These are phyloP conservation scores for Sylvilagus floridanus DNA, from an alignment of 2,797 vertebrate species.

Conservation along the genomic window DNA sequence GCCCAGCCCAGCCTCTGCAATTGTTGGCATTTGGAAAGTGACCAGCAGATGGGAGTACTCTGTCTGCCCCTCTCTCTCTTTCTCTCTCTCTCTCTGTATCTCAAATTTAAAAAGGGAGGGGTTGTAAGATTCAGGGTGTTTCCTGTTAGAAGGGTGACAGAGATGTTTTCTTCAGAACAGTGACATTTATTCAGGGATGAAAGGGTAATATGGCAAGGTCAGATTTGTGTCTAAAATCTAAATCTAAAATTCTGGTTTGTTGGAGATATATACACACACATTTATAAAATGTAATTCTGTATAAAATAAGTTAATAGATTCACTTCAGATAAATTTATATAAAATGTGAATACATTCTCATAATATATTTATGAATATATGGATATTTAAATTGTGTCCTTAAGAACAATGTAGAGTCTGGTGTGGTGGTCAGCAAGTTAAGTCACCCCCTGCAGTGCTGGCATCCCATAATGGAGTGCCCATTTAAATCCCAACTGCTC, in stretches of 20 bases:
- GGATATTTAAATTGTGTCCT: background rate
- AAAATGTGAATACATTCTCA: conserved; percentile 10
- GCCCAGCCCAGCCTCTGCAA: too few relatives aligned
- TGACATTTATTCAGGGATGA: conserved; percentile 11
- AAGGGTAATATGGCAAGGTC: background rate
- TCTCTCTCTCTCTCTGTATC: too few relatives aligned
- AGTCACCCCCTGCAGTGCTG: too few relatives aligned
- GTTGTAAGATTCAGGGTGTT: background rate
- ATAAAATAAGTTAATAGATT: conserved; percentile 24
- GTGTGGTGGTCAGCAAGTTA: too few relatives aligned
- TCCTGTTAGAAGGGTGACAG: conserved; percentile 27
- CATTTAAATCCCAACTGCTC: too few relatives aligned
- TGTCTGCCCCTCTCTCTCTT: too few relatives aligned
- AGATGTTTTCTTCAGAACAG: background rate
- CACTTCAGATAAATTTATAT: background rate
- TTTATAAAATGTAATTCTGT: background rate
- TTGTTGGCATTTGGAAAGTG: too few relatives aligned
- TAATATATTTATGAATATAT: background rate
- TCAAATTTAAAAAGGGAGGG: background rate
- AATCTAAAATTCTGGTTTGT: background rate
- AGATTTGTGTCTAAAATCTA: conserved; percentile 40
- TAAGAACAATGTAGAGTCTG: background rate
- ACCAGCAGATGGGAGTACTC: too few relatives aligned
- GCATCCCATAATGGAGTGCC: too few relatives aligned
- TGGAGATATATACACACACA: background rate